phyloP scores from a whole-genome alignment of 2,113 vertebrate genomes.

The Atlantisia rogersi region DNA sequence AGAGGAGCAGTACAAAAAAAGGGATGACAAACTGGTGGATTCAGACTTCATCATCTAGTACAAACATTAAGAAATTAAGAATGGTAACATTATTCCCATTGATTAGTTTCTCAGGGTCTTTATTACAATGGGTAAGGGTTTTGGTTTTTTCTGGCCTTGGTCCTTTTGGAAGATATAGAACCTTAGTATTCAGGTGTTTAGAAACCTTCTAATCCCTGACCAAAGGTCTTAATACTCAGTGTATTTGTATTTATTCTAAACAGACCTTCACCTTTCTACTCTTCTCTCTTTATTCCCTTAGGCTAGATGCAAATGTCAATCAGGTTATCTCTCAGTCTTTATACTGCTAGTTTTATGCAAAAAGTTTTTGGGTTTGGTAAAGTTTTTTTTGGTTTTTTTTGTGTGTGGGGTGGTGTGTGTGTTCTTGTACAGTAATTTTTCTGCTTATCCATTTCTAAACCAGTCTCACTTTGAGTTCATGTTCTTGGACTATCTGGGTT shows the following conservation, averaged over 20 bases:
- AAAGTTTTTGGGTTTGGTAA: too few species aligned
- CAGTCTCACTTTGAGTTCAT: neutral
- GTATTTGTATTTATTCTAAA: neutral
- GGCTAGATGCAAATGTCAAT: neutral
- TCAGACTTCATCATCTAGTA: neutral
- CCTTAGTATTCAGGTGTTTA: neutral
- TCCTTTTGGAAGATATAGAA: neutral
- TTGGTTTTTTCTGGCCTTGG: neutral
- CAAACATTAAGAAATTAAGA: neutral
- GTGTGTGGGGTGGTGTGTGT: neutral
- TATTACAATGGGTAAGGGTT: rapidly evolving
- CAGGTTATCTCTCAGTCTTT: neutral
- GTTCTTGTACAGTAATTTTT: neutral
- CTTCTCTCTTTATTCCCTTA: neutral
- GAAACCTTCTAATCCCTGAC: neutral
- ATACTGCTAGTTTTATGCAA: neutral
- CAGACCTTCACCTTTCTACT: neutral
- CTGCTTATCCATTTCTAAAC: neutral
- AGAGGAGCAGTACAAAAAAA: neutral
- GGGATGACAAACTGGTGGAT: neutral
- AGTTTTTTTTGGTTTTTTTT: too few species aligned
- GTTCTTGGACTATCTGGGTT: neutral
- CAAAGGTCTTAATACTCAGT: neutral
- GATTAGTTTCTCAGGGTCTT: neutral
- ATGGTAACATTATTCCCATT: neutral